A percentile compares a stretch with the other conserved stretches of the same genome.
Conservation (phyloP, 2,797 vertebrate species). For the Syndactyla subalaris region DNA sequence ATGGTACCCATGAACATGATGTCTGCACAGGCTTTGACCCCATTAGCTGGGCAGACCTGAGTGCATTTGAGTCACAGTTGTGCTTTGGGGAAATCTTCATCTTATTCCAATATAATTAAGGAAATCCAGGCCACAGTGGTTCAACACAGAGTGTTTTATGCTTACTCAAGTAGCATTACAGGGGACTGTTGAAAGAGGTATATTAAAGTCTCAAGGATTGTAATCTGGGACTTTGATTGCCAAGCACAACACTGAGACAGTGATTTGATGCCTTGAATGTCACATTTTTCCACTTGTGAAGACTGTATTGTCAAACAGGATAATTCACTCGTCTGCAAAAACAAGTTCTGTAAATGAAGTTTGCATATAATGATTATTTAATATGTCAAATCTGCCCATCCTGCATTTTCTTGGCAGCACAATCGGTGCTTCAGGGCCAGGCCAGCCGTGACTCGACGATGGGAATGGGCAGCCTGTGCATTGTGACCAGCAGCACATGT, state of each 20-base stretch:
- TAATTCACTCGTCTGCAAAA: neutral
- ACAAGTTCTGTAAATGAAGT: neutral
- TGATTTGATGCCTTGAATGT: neutral
- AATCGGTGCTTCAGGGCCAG: neutral
- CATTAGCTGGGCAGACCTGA: slow-evolving; percentile 51
- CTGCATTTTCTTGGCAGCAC: neutral
- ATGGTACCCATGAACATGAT: neutral
- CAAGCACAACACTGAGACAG: neutral
- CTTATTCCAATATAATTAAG: slow-evolving; percentile 23
- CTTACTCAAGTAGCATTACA: neutral
- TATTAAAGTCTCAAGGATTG: neutral
- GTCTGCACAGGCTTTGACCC: slow-evolving; percentile 28
- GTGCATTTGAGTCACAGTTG: neutral
- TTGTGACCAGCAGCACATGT: neutral
- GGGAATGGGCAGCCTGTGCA: neutral
- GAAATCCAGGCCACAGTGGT: neutral
- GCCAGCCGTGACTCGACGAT: fast-evolving
- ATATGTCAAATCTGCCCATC: neutral
- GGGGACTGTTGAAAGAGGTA: neutral
- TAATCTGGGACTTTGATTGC: neutral
- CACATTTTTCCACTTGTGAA: neutral
- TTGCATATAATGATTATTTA: neutral
- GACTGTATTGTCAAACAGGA: neutral
- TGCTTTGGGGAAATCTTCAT: slow-evolving; percentile 11
- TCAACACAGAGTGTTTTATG: neutral